These are phyloP conservation scores for Pomatorhinus ruficollis DNA, from an alignment of 2,113 vertebrate genomes.

Conservation along the genomic window DNA sequence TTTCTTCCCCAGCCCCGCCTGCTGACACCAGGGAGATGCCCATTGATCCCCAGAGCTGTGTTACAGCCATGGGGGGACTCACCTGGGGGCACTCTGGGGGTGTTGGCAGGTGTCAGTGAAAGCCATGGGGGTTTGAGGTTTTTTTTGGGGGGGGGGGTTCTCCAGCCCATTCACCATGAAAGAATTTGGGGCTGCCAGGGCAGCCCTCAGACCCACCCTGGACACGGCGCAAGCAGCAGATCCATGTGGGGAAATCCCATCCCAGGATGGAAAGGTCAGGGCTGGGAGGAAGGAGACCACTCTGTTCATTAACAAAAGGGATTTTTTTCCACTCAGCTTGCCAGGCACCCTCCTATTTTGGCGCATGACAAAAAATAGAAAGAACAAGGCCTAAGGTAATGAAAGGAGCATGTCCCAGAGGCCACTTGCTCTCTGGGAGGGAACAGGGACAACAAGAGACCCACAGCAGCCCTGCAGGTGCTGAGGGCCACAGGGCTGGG, in stretches of 20 bases:
- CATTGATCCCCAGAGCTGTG: not conserved
- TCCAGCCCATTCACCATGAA: not conserved
- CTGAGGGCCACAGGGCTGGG: not conserved
- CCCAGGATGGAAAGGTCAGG: not conserved
- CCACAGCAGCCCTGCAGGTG: not conserved
- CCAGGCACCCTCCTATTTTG: not conserved
- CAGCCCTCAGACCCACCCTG: not conserved
- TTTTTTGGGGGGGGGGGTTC: not conserved
- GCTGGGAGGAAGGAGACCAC: not conserved
- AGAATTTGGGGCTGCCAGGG: not conserved
- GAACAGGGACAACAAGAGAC: not conserved
- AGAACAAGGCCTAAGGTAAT: not conserved
- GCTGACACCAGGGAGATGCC: rapidly evolving
- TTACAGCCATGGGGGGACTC: no score
- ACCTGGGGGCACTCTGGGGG: not conserved
- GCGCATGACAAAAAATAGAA: not conserved
- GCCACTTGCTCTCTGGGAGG: not conserved
- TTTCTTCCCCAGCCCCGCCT: rapidly evolving
- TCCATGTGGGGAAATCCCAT: not conserved
- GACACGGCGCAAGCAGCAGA: rapidly evolving
- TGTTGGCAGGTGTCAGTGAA: not conserved
- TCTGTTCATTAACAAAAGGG: slow-evolving; percentile 6
- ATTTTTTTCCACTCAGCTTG: not conserved
- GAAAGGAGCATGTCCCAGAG: not conserved
- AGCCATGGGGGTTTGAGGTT: rapidly evolving